Evolutionary conservation across 2,888 invertebrate genomes (phyloP).

Genomic region (Eudasyphora cyanicolor): DNA sequence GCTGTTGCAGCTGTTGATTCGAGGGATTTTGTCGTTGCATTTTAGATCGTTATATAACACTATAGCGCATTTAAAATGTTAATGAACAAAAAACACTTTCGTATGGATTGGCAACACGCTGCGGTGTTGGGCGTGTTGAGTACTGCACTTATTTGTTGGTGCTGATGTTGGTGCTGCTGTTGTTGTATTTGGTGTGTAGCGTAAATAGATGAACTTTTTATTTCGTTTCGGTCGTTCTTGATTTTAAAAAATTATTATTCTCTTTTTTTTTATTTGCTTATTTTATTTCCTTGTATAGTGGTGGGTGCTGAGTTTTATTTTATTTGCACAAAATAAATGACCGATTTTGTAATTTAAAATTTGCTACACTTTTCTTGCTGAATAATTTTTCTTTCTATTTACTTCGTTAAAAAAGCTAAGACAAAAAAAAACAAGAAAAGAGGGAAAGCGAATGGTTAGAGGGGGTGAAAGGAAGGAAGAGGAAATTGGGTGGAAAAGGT

Average conservation of each 20-base stretch:
- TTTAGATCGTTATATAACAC: constrained; percentile 80
- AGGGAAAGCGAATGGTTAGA: not conserved
- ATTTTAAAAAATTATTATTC: constrained; percentile 17
- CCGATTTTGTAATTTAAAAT: constrained; percentile 59
- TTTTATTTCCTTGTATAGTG: constrained; percentile 71
- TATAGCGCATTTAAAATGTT: constrained; percentile 78
- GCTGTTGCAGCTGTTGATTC: constrained; percentile 80
- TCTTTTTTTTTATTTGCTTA: constrained; percentile 57
- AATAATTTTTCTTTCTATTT: constrained; percentile 71
- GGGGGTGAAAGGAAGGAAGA: not conserved
- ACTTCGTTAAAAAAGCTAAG: constrained; percentile 58
- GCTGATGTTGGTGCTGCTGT: constrained; percentile 5
- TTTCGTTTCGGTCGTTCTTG: constrained; percentile 27
- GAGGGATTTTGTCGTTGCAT: constrained; percentile 87
- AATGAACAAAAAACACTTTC: constrained; percentile 57
- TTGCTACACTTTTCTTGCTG: constrained; percentile 27
- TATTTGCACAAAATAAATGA: constrained; percentile 48
- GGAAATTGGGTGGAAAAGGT: not conserved
- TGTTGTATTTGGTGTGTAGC: too few species aligned
- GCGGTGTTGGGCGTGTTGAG: constrained; percentile 40
- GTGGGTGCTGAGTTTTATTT: constrained; percentile 36
- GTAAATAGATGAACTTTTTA: constrained; percentile 7
- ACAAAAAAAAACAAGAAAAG: constrained; percentile 67
- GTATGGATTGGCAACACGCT: constrained; percentile 50
- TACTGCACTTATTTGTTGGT: constrained; percentile 49